phyloP scores from a whole-genome alignment of 1,140 invertebrate genomes.

The Anastrepha obliqua region DNA sequence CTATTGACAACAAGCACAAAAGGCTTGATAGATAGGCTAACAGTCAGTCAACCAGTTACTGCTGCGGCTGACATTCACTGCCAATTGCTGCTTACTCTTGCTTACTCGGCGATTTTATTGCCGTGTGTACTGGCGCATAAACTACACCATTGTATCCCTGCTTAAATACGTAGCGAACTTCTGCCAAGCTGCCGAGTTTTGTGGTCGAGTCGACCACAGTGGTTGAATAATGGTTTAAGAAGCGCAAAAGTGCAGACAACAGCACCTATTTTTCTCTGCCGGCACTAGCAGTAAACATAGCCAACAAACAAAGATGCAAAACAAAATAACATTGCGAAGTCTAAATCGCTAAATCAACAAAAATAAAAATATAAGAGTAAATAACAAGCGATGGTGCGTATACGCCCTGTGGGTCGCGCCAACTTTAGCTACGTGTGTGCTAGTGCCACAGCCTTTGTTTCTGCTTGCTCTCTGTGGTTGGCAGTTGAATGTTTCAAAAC shows the following conservation, averaged over 20 bases:
- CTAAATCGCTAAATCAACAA: not conserved
- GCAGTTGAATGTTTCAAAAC: not conserved
- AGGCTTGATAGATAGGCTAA: not conserved
- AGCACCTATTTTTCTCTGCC: not conserved
- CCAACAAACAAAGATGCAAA: not conserved
- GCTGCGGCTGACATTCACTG: constrained; percentile 2
- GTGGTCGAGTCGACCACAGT: not conserved
- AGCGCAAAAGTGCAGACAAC: not conserved
- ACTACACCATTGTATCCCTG: not conserved
- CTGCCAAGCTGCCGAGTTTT: not conserved
- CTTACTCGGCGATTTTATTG: not conserved
- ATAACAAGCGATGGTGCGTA: not conserved
- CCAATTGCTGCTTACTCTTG: not conserved
- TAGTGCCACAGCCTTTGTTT: not conserved
- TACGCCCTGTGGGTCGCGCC: not conserved
- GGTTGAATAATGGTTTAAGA: constrained; percentile 16
- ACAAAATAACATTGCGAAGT: not conserved
- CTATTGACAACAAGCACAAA: not conserved
- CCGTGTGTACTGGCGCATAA: constrained; percentile 11
- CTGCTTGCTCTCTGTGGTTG: not conserved
- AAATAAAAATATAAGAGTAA: not conserved
- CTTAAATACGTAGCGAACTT: not conserved
- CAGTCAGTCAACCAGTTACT: not conserved
- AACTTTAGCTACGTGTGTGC: not conserved
- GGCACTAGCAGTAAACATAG: not conserved